Base-by-base conservation (phyloP, 2,888 invertebrate species). In the Bedellia somnulentella region DNA sequence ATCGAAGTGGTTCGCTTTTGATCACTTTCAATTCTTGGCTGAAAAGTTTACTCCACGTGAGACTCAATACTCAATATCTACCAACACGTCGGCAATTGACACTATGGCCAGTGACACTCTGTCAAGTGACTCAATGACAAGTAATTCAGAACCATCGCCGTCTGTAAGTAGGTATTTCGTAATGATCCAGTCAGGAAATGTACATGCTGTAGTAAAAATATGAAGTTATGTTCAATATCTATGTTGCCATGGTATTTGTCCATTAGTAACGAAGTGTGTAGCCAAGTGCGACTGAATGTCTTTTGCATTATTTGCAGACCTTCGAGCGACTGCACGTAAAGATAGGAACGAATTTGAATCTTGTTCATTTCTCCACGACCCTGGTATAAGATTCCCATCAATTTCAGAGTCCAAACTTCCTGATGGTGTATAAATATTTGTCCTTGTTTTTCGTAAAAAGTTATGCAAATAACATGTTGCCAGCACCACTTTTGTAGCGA, bases 201-300 rank as follows among this genome's bases (percentile, higher is more conserved):
- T n/a, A n/a, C n/a, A n/a, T n/a, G n/a, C n/a, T n/a, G n/a, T n/a
- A n/a, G n/a, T n/a, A n/a, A n/a, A n/a, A n/a, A n/a, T n/a, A n/a
- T n/a, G n/a, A n/a, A n/a, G n/a, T n/a, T n/a, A n/a, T 32, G 39
- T 35, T 33, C 33, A 29, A 36, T 37, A 36, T 34, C 31, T 33
- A 39, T 43, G 31, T 37, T 42, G 44, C 39, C 40, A 42, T 32
- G 36, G 27, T 36, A 43, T 35, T 36, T 28, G 24, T 34, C 42
- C 43, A 30, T 36, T 40, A 16, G 36, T 38, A 15, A 33, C 36
- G 34, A 43, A 42, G 33, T 43, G 41, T 35, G 35, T 28, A 30
- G 38, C 36, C 27, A 40, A 35, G 32, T 44, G 38, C 30, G 35
- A 37, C 31, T 41, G 35, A 35, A 43, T 39, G 35, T 32, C 32